Percentiles rank a stretch among this genome's conserved stretches.
Evolutionary conservation across 2,888 invertebrate species (phyloP).

Genomic region (Phania funesta): DNA sequence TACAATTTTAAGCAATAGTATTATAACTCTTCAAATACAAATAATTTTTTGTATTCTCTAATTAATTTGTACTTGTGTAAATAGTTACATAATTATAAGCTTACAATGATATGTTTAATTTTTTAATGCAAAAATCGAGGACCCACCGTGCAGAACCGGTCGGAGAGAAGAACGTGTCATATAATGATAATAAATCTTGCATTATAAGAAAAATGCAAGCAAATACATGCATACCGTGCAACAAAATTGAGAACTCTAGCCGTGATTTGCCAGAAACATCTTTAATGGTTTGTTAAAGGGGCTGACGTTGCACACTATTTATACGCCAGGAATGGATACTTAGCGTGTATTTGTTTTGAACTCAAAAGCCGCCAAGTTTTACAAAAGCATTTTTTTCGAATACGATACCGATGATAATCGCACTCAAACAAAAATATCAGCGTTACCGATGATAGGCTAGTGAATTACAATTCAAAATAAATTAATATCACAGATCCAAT

Average conservation of each 20-base stretch:
- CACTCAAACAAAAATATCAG: no score
- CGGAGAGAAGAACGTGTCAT: background rate
- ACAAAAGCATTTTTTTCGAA: no score
- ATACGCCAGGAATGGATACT: background rate
- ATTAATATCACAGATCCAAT: no score
- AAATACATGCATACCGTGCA: background rate
- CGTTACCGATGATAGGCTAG: no score
- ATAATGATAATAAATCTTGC: slow-evolving; percentile 25
- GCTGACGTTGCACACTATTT: background rate
- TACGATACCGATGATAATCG: no score
- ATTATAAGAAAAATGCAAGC: background rate
- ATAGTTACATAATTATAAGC: no score
- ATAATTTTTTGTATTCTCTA: no score
- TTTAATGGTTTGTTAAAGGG: background rate
- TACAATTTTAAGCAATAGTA: no score
- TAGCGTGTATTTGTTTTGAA: background rate
- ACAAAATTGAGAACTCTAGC: background rate
- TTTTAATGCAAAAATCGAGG: background rate
- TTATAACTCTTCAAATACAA: background rate
- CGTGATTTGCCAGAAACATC: background rate
- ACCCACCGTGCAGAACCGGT: background rate
- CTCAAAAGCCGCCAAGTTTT: background rate
- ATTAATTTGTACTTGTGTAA: background rate
- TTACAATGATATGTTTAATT: background rate
- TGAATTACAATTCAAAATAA: no score